Evolutionary conservation across 2,888 invertebrate genomes (phyloP), one percentile per base, ranked within the genome.

Genomic region (Napeogenes sylphis): DNA sequence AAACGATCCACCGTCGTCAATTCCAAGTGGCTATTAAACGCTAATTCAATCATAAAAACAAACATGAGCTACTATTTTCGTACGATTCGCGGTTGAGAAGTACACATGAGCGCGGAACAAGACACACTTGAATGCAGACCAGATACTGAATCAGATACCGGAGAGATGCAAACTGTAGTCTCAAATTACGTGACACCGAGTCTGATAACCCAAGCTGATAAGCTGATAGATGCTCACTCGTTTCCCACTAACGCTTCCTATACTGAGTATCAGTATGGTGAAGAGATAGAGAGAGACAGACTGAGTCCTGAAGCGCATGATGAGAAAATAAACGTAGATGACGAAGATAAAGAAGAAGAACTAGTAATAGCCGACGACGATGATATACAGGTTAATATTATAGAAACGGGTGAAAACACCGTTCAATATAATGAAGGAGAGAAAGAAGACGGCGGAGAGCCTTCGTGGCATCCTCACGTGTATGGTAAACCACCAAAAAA

Each of bases 391-490:
- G 63, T 72, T 71, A 45, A 68, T 56, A 4, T 70, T 65, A 42
- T 30, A 4, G 56, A 56, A 35, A 47, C 45, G 13, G 57, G 72
- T 71, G 65, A 73, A 70, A 63, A 67, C 33, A 65, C 61, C 55
- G 67, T 68, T n/a, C 61, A 70, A 71, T 69, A 68, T n/a, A 69
- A 70, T 54, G 68, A 62, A 59, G 65, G 61, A 56, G 80, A 74
- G 67, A 78, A 72, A 69, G 77, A 80, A 30, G 81, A 82, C 33
- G 65, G 62, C 4, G 75, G 68, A 2, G 87, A 85, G 70, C 83
- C 79, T 2, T 86, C 95, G 47, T 97, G 97, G 97, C 97, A 97
- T 87, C 95, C 96, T 45, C 97, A 97, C 82, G 95, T 97, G 32
- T 97, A 97, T 81, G 95, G 94, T 3, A 94, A 94, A 73, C 94